phyloP scores from a whole-genome alignment of 2,797 vertebrate species.

The Microctenopoma stevenorrisi region DNA sequence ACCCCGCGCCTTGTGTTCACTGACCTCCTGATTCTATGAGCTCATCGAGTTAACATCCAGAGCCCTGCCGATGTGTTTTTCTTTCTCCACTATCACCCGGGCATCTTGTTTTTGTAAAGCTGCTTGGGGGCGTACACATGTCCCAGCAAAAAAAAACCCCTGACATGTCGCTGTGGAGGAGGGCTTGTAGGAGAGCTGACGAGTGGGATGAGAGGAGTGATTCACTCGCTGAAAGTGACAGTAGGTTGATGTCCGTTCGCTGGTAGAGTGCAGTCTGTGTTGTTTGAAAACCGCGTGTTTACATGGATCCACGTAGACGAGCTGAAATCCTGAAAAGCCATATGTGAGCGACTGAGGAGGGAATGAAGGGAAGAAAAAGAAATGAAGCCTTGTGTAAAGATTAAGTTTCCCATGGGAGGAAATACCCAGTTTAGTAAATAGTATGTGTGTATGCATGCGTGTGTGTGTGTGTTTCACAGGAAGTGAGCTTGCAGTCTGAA shows the following conservation, averaged over 20 bases:
- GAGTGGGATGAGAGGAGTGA: constrained; percentile 5
- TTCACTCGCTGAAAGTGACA: constrained; percentile 6
- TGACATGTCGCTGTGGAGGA: constrained; percentile 31
- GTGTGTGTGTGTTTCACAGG: constrained; percentile 47
- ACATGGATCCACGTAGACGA: background rate
- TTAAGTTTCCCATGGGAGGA: constrained; percentile 74
- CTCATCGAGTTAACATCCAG: constrained; percentile 25
- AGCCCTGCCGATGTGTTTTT: too few species aligned
- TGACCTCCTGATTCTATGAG: constrained; percentile 54
- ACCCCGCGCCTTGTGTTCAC: constrained; percentile 33
- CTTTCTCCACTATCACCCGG: constrained; percentile 47
- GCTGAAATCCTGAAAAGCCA: constrained; percentile 45
- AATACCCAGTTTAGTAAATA: constrained; percentile 58
- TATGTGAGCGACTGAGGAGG: constrained; percentile 5
- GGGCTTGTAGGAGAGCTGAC: constrained; percentile 7
- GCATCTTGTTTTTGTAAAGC: constrained; percentile 70
- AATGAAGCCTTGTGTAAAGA: constrained; percentile 71
- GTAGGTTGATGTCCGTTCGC: background rate
- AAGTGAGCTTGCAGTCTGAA: constrained; percentile 40
- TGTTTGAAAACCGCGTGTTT: background rate
- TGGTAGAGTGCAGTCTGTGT: background rate
- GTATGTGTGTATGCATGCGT: constrained; percentile 45
- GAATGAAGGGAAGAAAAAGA: constrained; percentile 32
- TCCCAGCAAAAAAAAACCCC: constrained; percentile 58
- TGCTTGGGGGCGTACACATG: constrained; percentile 37